A percentile compares a stretch with the other conserved stretches of the same genome.
Evolutionary conservation across 2,113 vertebrate genomes (phyloP).

Genomic region (Nycticebus coucang): DNA sequence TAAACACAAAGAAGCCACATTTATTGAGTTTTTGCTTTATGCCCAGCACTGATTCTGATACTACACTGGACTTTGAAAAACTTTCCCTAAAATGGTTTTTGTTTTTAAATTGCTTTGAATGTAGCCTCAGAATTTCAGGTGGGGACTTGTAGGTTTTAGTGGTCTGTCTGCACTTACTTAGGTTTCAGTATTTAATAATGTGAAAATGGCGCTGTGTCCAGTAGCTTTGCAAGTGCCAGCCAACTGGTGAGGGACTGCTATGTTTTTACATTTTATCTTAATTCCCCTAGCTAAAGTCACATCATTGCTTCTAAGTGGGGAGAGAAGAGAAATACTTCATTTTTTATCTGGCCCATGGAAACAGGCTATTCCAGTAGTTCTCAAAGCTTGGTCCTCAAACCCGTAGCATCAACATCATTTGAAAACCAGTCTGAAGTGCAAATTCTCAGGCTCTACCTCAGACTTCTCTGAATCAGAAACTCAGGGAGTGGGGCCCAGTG

Average conservation of each 20-base stretch:
- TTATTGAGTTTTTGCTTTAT: constrained; percentile 22
- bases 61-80: not conserved
- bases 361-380: not conserved
- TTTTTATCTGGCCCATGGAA: not conserved
- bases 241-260: not conserved
- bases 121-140: not conserved
- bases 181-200: not conserved
- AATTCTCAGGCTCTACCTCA: not conserved
- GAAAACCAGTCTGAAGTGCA: not conserved
- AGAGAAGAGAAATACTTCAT: not conserved
- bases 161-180: not conserved
- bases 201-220: not conserved
- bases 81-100: not conserved
- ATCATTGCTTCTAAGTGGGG: not conserved
- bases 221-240: not conserved
- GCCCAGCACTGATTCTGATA: not conserved
- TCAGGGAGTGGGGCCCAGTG: not conserved
- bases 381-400: not conserved
- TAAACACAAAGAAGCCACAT: constrained; percentile 49
- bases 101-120: constrained; percentile 10
- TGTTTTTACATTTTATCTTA: constrained; percentile 32
- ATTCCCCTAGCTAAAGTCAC: not conserved
- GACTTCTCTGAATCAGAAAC: not conserved
- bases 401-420: not conserved
- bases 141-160: not conserved